Percentiles rank a stretch among this genome's conserved stretches.
Conservation (phyloP, 1,140 invertebrate genomes). For the Drosophila fuyamai region DNA sequence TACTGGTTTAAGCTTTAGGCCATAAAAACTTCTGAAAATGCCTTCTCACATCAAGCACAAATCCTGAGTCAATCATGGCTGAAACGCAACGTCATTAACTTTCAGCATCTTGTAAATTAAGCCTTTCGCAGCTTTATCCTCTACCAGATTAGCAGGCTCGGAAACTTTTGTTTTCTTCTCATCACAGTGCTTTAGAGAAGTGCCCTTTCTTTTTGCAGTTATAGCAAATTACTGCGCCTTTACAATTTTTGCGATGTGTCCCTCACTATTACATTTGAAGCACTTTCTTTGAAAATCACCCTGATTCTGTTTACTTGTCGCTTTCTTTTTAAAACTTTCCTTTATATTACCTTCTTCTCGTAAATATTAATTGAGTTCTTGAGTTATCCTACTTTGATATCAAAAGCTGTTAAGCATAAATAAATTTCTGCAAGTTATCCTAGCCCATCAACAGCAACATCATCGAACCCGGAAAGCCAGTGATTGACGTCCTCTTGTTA, state of each 20-base stretch:
- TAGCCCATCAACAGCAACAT: neutral
- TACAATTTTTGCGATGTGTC: neutral
- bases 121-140: too few species aligned
- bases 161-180: neutral
- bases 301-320: neutral
- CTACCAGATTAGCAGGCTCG: too few species aligned
- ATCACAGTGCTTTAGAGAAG: neutral
- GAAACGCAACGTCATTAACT: neutral
- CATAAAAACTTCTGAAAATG: too few species aligned
- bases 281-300: neutral
- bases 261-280: neutral
- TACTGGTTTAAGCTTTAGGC: too few species aligned
- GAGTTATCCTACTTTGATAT: too few species aligned
- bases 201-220: too few species aligned
- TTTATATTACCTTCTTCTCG: too few species aligned
- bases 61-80: conserved; percentile 1
- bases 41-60: neutral
- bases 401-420: neutral
- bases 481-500: neutral
- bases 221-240: neutral
- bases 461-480: neutral
- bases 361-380: too few species aligned
- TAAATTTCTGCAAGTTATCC: neutral
- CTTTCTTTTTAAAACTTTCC: too few species aligned
- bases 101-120: too few species aligned